Evolutionary conservation across 2,797 vertebrate genomes (phyloP).

Genomic region (Apogon talboti): DNA sequence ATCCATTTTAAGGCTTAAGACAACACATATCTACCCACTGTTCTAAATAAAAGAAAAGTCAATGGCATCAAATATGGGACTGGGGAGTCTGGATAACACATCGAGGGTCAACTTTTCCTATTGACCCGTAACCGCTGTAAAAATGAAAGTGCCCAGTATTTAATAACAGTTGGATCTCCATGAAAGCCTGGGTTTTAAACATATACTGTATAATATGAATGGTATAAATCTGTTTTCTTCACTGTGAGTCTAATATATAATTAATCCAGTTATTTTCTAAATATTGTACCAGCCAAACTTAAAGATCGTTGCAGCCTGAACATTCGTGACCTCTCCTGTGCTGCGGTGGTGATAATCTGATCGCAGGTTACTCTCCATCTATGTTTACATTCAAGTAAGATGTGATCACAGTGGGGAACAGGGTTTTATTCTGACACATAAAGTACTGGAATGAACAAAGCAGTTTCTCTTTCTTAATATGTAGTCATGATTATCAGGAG

Average conservation of each 20-base stretch:
- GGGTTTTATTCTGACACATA: no score
- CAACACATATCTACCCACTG: no score
- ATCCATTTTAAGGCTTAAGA: no score
- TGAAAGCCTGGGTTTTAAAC: no score
- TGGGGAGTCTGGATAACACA: no score
- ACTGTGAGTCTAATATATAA: background rate
- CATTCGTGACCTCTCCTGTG: conserved; percentile 13
- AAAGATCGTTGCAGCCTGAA: conserved; percentile 21
- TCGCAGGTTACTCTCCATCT: conserved; percentile 10
- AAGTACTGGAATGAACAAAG: background rate
- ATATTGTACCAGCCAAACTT: background rate
- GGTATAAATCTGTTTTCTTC: background rate
- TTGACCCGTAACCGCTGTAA: no score
- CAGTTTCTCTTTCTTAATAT: background rate
- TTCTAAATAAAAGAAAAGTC: no score
- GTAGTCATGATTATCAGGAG: conserved; percentile 7
- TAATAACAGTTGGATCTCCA: no score
- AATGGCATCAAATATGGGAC: no score
- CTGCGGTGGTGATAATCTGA: conserved; percentile 14
- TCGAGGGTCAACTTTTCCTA: no score
- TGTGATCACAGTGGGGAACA: background rate
- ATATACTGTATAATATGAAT: no score
- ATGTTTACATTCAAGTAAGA: background rate
- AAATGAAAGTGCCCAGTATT: no score
- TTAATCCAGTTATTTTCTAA: conserved; percentile 3